Evolutionary conservation across 2,888 invertebrate species (phyloP).

Genomic region (Epirrhoe tristata): DNA sequence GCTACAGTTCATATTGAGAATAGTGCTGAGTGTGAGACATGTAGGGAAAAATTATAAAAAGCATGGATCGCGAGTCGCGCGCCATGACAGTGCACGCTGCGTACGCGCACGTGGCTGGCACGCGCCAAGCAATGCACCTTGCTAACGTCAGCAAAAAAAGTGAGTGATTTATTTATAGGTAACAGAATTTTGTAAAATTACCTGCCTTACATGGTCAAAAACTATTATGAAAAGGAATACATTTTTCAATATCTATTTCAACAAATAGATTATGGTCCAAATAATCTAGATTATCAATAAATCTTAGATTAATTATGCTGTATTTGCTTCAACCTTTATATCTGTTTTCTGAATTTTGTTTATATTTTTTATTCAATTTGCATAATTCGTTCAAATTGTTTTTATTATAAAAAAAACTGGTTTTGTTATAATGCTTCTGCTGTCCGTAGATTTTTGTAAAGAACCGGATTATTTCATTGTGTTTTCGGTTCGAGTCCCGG

Average conservation of each 20-base stretch:
- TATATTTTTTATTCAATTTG: not conserved
- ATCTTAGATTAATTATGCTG: no score
- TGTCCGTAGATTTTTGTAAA: slow-evolving; percentile 63
- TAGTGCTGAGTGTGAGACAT: not conserved
- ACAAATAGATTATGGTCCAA: no score
- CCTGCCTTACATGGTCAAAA: not conserved
- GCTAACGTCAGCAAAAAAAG: slow-evolving; percentile 64
- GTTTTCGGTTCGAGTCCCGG: slow-evolving; percentile 67
- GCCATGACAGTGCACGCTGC: slow-evolving; percentile 75
- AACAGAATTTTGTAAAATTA: not conserved
- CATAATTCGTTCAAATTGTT: not conserved
- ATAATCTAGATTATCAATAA: no score
- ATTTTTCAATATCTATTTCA: no score
- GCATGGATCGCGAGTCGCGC: slow-evolving; percentile 60
- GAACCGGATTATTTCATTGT: slow-evolving; percentile 80
- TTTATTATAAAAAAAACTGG: slow-evolving; percentile 8
- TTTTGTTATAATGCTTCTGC: slow-evolving; percentile 44
- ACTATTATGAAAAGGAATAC: no score
- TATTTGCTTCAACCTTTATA: no score
- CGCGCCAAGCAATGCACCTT: slow-evolving; percentile 73
- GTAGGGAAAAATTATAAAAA: slow-evolving; percentile 54
- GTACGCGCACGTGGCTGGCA: slow-evolving; percentile 69
- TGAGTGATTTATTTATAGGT: not conserved
- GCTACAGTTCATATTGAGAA: slow-evolving; percentile 3
- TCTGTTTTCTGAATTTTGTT: no score